Conservation (phyloP, 2,888 invertebrate genomes). For the Ichneumoninae sp. region DNA sequence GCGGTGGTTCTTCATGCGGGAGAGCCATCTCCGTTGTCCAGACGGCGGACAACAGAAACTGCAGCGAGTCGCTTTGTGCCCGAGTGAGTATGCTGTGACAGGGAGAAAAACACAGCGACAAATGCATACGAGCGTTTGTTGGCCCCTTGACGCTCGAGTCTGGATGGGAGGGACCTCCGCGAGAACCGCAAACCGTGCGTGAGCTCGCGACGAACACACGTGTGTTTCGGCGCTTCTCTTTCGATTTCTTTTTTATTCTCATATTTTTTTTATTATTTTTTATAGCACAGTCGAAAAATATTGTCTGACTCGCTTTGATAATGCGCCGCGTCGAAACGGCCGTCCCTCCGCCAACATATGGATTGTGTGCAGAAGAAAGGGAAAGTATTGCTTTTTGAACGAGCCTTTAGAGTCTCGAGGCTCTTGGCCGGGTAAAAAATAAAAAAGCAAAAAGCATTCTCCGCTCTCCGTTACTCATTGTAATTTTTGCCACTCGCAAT, state of each 20-base stretch:
- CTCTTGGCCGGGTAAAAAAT: background rate
- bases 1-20: constrained; percentile 27
- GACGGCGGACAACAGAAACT: constrained; percentile 17
- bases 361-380: constrained; percentile 15
- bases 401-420: constrained; percentile 31
- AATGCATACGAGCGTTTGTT: constrained; percentile 50
- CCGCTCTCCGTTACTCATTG: background rate
- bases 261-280: constrained; percentile 15
- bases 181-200: constrained; percentile 62
- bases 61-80: constrained; percentile 46
- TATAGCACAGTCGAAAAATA: constrained; percentile 18
- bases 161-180: constrained; percentile 42
- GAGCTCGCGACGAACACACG: constrained; percentile 46
- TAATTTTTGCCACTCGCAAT: constrained; percentile 32
- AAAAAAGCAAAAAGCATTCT: background rate
- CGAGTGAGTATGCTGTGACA: constrained; percentile 48
- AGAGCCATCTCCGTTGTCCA: constrained; percentile 21
- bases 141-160: constrained; percentile 55
- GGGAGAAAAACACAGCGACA: constrained; percentile 43
- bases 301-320: constrained; percentile 45
- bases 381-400: constrained; percentile 35
- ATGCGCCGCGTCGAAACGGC: constrained; percentile 31
- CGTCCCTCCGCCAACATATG: constrained; percentile 1
- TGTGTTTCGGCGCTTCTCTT: constrained; percentile 9
- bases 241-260: background rate